phyloP scores from a whole-genome alignment of 2,113 vertebrate species.

The Sinosuthora webbiana region DNA sequence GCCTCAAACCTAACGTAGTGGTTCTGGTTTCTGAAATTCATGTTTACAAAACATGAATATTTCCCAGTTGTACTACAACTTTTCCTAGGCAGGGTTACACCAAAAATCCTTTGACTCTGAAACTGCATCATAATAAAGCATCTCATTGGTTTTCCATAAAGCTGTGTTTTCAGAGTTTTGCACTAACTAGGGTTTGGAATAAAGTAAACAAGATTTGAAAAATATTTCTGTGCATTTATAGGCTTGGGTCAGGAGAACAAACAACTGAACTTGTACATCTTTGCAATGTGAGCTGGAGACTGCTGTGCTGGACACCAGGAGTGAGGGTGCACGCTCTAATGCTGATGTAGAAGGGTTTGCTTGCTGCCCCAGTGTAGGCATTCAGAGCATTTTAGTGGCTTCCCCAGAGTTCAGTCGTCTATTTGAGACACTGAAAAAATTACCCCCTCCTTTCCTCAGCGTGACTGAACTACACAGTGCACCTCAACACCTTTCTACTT shows the following conservation, averaged over 20 bases:
- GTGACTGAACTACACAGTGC: background rate
- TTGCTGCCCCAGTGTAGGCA: background rate
- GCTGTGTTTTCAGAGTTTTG: background rate
- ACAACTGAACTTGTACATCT: background rate
- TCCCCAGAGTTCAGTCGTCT: background rate
- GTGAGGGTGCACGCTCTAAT: background rate
- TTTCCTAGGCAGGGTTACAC: background rate
- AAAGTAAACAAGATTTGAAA: background rate
- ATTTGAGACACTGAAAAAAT: background rate
- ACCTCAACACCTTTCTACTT: background rate
- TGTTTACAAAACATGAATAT: background rate
- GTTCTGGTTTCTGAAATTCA: background rate
- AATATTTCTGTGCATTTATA: background rate
- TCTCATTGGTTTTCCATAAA: background rate
- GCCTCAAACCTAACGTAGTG: background rate
- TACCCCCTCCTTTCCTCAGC: background rate
- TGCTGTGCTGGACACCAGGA: background rate
- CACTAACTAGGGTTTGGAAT: background rate
- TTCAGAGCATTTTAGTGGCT: background rate
- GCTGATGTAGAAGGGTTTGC: background rate
- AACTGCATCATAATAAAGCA: background rate
- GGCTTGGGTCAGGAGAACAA: background rate
- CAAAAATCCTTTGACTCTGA: background rate
- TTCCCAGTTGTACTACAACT: background rate
- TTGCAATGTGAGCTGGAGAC: background rate